Evolutionary conservation across 2,888 invertebrate genomes (phyloP).

Genomic region (Chouioia cunea): DNA sequence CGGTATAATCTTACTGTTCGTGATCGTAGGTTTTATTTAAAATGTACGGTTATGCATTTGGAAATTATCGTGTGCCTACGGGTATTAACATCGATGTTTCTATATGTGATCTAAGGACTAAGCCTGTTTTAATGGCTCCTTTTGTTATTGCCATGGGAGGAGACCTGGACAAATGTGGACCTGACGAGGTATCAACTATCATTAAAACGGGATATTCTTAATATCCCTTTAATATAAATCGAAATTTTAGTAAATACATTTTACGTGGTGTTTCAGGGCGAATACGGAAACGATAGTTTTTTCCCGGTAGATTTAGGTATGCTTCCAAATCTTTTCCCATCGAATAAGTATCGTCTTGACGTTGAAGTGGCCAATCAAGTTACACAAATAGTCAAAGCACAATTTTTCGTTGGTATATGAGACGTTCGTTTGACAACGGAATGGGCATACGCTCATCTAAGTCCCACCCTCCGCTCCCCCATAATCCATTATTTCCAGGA

Average conservation of each 20-base stretch:
- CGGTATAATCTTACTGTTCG: background rate
- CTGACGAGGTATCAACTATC: background rate
- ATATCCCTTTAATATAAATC: no score
- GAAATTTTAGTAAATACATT: no score
- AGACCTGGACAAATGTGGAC: constrained; percentile 13
- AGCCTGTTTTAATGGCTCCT: no score
- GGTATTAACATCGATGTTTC: background rate
- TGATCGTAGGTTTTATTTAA: background rate
- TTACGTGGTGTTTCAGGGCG: constrained; percentile 11
- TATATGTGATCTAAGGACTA: background rate
- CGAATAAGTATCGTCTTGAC: background rate
- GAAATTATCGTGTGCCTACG: background rate
- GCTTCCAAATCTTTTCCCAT: background rate
- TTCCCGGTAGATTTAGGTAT: background rate
- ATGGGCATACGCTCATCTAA: no score
- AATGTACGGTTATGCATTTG: background rate
- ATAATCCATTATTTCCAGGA: no score
- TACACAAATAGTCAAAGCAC: background rate
- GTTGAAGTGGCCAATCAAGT: background rate
- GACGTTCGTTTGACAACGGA: no score
- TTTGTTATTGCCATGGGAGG: constrained; percentile 10
- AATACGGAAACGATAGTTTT: constrained; percentile 20
- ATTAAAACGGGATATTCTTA: no score
- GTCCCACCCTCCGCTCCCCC: no score
- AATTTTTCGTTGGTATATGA: background rate